Percentiles rank a stretch among this genome's conserved stretches.
These are phyloP conservation scores for Propithecus perrieri DNA, from an alignment of 2,797 vertebrate genomes.

Conservation along the genomic window DNA sequence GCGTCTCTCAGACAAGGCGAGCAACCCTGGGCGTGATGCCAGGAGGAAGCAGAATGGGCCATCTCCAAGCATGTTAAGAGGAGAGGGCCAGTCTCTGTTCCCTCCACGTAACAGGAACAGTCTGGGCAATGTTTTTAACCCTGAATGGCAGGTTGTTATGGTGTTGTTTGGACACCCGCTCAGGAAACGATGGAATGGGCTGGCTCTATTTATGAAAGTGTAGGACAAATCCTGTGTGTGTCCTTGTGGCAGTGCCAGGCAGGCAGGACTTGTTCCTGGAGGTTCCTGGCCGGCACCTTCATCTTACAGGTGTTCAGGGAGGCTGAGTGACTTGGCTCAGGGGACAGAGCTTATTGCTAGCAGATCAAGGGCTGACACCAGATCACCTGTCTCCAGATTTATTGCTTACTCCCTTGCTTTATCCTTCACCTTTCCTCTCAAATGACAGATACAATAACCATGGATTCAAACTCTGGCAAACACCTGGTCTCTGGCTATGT, in stretches of 20 bases:
- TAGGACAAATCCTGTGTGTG: rapidly evolving
- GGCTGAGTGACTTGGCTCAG: neutral
- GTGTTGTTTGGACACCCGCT: neutral
- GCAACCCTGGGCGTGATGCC: neutral
- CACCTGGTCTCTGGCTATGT: neutral
- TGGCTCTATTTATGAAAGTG: neutral
- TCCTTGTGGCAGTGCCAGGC: neutral
- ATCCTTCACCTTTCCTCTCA: neutral
- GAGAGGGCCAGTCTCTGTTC: neutral
- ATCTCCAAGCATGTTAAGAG: neutral
- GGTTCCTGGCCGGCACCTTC: neutral
- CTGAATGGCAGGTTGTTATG: neutral
- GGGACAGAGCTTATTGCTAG: neutral
- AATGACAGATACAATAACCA: neutral
- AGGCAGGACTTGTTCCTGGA: neutral
- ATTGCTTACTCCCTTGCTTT: neutral
- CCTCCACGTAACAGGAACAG: rapidly evolving
- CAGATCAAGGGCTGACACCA: neutral
- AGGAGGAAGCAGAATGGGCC: neutral
- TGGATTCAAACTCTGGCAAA: neutral
- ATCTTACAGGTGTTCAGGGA: neutral
- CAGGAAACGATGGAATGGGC: neutral
- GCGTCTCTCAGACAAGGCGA: neutral
- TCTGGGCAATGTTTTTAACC: neutral
- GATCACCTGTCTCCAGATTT: neutral